phyloP scores from a whole-genome alignment of 2,113 vertebrate genomes.

The Pampusana beccarii region DNA sequence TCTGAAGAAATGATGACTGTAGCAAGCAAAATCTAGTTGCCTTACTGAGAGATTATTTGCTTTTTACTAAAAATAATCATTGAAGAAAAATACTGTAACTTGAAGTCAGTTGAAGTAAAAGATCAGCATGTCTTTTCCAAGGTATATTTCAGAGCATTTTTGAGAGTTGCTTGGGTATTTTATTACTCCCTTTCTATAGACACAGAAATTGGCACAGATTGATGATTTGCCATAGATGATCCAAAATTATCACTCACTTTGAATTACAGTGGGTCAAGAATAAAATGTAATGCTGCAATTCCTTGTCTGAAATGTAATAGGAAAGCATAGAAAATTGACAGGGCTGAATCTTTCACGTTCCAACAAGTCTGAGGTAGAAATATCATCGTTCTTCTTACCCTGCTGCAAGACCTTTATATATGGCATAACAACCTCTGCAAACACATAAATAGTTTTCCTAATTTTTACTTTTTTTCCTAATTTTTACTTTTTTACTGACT shows the following conservation, averaged over 20 bases:
- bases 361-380: not conserved
- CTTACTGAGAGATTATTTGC: not conserved
- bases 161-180: not conserved
- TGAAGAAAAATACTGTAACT: not conserved
- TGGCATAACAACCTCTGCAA: not conserved
- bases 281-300: not conserved
- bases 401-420: not conserved
- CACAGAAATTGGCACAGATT: not conserved
- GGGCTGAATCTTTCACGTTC: not conserved
- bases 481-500: too few relatives aligned
- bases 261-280: not conserved
- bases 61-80: not conserved
- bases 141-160: not conserved
- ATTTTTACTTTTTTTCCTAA: not conserved
- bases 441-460: not conserved
- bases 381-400: not conserved
- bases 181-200: not conserved
- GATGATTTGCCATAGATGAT: fast-evolving
- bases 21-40: not conserved
- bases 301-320: not conserved
- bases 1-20: not conserved
- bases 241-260: not conserved
- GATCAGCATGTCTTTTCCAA: not conserved
- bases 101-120: not conserved
- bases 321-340: not conserved